Percentiles rank a stretch among this genome's conserved stretches.
phyloP scores from a whole-genome alignment of 2,888 invertebrate genomes.

The Cabera pusaria region DNA sequence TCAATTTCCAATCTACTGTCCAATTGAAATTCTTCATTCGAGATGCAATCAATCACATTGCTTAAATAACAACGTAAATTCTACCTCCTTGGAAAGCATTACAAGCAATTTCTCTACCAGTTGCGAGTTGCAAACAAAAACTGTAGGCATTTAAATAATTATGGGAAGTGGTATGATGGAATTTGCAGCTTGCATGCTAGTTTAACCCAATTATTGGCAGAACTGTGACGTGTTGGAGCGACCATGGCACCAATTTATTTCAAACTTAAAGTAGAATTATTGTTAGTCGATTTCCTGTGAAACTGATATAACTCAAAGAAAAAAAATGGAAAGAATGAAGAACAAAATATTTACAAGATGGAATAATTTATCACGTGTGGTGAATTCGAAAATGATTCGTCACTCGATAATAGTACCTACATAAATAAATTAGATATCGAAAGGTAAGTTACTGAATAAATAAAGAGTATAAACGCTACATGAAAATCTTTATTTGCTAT shows the following conservation, averaged over 20 bases:
- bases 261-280: slow-evolving; percentile 10
- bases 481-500: too few relatives aligned
- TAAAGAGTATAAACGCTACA: too few relatives aligned
- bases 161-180: slow-evolving; percentile 18
- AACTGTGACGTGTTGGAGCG: slow-evolving; percentile 28
- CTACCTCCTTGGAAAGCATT: background rate
- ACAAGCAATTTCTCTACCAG: slow-evolving; percentile 3
- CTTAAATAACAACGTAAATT: too few relatives aligned
- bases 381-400: too few relatives aligned
- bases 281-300: slow-evolving; percentile 9
- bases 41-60: too few relatives aligned
- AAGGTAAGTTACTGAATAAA: too few relatives aligned
- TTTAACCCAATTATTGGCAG: slow-evolving; percentile 34
- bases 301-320: background rate
- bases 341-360: too few relatives aligned
- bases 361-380: too few relatives aligned
- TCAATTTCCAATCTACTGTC: too few relatives aligned
- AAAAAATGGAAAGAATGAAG: background rate
- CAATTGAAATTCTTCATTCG: too few relatives aligned
- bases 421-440: too few relatives aligned
- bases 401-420: too few relatives aligned
- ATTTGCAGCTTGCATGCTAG: slow-evolving; percentile 36
- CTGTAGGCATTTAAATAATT: slow-evolving; percentile 6
- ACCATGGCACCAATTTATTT: slow-evolving; percentile 36
- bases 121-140: slow-evolving; percentile 5